phyloP scores from a whole-genome alignment of 2,113 vertebrate genomes.

The Mormoops blainvillei region DNA sequence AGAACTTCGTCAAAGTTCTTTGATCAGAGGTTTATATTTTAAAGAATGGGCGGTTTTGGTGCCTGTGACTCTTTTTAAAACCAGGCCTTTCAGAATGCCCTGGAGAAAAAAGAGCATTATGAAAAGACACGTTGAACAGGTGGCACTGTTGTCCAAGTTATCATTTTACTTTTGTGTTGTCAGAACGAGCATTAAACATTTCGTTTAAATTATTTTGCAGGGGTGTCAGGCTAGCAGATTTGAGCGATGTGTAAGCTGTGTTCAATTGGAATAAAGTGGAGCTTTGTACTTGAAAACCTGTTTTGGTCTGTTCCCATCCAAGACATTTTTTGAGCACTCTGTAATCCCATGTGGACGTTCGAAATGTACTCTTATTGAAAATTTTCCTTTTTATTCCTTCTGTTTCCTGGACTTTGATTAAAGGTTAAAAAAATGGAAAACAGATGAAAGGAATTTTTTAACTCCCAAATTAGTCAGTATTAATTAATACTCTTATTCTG shows the following conservation, averaged over 20 bases:
- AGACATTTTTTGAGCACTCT: background rate
- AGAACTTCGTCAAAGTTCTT: background rate
- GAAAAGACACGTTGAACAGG: background rate
- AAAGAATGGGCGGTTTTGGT: background rate
- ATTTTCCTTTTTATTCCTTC: background rate
- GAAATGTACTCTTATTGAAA: background rate
- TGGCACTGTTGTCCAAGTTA: background rate
- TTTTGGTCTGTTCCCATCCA: background rate
- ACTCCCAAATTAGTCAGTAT: background rate
- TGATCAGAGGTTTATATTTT: background rate
- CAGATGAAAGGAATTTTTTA: slow-evolving; percentile 18
- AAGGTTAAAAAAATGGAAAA: slow-evolving; percentile 31
- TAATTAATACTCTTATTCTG: background rate
- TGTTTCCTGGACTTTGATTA: background rate
- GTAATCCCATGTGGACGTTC: background rate
- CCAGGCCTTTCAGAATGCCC: background rate
- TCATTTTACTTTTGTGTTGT: background rate
- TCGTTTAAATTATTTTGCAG: background rate
- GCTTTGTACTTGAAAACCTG: background rate
- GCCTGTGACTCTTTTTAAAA: background rate
- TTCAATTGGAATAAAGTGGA: background rate
- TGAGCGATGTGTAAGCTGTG: background rate
- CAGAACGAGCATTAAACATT: background rate
- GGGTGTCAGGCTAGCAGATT: background rate
- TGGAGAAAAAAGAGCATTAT: background rate